Evolutionary conservation across 2,888 invertebrate species (phyloP).

Genomic region (Tryphoninae sp.): DNA sequence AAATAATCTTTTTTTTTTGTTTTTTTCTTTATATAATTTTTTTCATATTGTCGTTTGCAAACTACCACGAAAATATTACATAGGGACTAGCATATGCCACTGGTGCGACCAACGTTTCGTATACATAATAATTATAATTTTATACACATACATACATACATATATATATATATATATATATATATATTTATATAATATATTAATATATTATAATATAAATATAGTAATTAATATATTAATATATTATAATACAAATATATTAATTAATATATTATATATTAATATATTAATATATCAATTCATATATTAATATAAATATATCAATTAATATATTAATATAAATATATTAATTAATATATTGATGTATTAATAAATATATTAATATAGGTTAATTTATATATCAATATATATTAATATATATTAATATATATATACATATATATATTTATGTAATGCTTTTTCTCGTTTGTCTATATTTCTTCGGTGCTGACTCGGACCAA

Average conservation of each 20-base stretch:
- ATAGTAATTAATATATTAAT: too few relatives aligned
- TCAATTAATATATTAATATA: background rate
- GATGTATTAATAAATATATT: conserved; percentile 1
- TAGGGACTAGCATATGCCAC: conserved; percentile 62
- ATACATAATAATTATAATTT: conserved; percentile 63
- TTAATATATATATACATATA: conserved; percentile 1
- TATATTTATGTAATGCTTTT: conserved; percentile 34
- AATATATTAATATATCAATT: too few relatives aligned
- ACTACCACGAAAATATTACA: conserved; percentile 55
- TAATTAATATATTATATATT: background rate
- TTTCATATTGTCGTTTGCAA: conserved; percentile 42
- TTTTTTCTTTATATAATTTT: too few relatives aligned
- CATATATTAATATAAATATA: background rate
- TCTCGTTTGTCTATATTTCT: conserved; percentile 27
- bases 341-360: background rate
- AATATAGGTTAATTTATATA: conserved; percentile 41
- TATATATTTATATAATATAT: background rate
- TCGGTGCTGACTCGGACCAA: conserved; percentile 33
- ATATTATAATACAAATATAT: background rate
- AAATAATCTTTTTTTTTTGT: background rate
- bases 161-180: conserved; percentile 9
- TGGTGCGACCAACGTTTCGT: conserved; percentile 69
- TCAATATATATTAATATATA: conserved; percentile 15
- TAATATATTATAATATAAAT: too few relatives aligned
- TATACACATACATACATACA: conserved; percentile 47